These are phyloP conservation scores for Brienomyrus brachyistius DNA, from an alignment of 2,113 vertebrate species.

Conservation along the genomic window DNA sequence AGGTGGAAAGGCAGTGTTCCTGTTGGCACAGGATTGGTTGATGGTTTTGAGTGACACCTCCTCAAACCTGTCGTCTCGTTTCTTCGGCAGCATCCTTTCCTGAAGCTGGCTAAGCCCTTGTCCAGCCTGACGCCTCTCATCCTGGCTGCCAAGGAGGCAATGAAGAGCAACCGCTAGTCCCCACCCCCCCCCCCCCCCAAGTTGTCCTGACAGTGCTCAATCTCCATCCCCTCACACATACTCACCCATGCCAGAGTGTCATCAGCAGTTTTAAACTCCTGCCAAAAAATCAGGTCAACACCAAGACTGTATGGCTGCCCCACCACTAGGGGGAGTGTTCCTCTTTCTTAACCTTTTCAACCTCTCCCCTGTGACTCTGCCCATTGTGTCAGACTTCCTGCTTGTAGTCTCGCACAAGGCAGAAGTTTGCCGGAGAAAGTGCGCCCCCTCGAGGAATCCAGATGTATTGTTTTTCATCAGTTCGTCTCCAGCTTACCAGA, in stretches of 20 bases:
- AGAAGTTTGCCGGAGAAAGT: background rate
- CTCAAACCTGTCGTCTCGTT: background rate
- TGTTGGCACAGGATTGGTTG: background rate
- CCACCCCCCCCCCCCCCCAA: background rate
- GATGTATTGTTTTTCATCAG: background rate
- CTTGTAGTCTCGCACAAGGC: background rate
- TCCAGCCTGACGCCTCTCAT: constrained; percentile 96
- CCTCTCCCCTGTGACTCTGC: constrained; percentile 29
- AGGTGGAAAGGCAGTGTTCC: background rate
- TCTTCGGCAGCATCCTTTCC: constrained; percentile 81
- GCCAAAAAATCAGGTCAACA: constrained; percentile 58
- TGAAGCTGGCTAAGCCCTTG: constrained; percentile 96
- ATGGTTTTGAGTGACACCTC: background rate
- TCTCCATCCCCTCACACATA: background rate
- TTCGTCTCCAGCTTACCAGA: constrained; percentile 13
- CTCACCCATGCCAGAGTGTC: background rate
- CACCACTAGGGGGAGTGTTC: constrained; percentile 30
- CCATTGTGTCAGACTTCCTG: background rate
- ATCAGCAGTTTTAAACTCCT: constrained; percentile 27
- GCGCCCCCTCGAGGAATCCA: background rate
- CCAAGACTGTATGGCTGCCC: constrained; percentile 38
- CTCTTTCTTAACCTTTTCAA: constrained; percentile 47
- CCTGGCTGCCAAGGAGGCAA: constrained; percentile 96
- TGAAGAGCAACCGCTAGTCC: constrained; percentile 92
- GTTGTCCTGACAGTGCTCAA: background rate